Evolutionary conservation across 2,888 invertebrate genomes (phyloP).

Genomic region (Augochlorella aurata): DNA sequence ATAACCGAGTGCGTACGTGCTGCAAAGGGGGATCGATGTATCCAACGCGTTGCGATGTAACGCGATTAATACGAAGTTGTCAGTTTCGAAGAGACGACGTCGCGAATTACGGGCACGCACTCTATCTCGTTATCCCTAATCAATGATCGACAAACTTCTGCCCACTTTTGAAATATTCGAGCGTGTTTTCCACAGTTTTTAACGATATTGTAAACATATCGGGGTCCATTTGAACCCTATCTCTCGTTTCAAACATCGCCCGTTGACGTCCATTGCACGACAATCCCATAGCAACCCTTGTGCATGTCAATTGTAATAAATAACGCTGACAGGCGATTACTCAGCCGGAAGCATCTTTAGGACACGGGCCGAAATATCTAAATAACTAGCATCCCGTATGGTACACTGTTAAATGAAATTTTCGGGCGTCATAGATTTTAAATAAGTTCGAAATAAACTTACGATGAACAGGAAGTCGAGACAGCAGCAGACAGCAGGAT

Average conservation of each 20-base stretch:
- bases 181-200: background rate
- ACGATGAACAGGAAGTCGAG: conserved; percentile 34
- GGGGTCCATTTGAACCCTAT: background rate
- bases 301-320: background rate
- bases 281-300: background rate
- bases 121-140: background rate
- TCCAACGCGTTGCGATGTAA: background rate
- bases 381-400: background rate
- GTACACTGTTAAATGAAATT: background rate
- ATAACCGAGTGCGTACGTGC: background rate
- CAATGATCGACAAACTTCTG: too few relatives aligned
- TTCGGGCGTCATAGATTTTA: background rate
- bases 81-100: background rate
- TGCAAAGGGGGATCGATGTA: conserved; percentile 16
- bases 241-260: background rate
- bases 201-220: background rate
- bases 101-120: background rate
- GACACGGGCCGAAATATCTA: background rate
- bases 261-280: background rate
- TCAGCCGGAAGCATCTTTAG: background rate
- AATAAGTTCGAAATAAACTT: conserved; percentile 23
- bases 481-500: background rate
- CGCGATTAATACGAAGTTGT: background rate
- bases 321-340: background rate
- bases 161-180: background rate